phyloP scores from a whole-genome alignment of 2,113 vertebrate genomes.

The Passer montanus region DNA sequence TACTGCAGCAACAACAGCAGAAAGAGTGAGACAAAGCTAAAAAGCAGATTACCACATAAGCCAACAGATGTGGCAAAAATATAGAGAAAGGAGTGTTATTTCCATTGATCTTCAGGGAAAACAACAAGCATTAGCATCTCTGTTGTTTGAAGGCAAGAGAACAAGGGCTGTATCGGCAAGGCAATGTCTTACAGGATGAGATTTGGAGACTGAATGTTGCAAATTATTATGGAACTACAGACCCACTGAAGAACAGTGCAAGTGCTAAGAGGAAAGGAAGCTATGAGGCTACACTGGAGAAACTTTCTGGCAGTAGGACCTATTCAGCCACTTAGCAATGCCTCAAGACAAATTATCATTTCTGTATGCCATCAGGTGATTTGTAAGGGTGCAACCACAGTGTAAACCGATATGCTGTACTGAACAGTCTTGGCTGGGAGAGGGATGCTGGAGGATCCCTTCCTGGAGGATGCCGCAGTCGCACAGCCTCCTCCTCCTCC shows the following conservation, averaged over 20 bases:
- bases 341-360: background rate
- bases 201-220: background rate
- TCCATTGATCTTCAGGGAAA: background rate
- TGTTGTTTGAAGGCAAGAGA: background rate
- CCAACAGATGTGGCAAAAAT: background rate
- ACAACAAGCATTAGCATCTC: background rate
- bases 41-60: background rate
- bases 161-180: background rate
- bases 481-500: rapidly evolving
- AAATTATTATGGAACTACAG: background rate
- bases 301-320: background rate
- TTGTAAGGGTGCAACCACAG: background rate
- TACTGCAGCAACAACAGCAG: background rate
- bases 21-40: background rate
- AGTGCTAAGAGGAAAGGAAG: background rate
- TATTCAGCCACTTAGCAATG: background rate
- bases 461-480: too few relatives aligned
- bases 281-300: background rate
- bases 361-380: background rate
- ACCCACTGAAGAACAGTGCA: background rate
- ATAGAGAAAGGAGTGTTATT: background rate
- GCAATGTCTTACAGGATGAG: background rate
- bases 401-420: rapidly evolving
- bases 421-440: background rate
- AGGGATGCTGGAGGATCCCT: background rate